These are phyloP conservation scores for Andinoacara biseriatus DNA, from an alignment of 2,113 vertebrate genomes.

Conservation along the genomic window DNA sequence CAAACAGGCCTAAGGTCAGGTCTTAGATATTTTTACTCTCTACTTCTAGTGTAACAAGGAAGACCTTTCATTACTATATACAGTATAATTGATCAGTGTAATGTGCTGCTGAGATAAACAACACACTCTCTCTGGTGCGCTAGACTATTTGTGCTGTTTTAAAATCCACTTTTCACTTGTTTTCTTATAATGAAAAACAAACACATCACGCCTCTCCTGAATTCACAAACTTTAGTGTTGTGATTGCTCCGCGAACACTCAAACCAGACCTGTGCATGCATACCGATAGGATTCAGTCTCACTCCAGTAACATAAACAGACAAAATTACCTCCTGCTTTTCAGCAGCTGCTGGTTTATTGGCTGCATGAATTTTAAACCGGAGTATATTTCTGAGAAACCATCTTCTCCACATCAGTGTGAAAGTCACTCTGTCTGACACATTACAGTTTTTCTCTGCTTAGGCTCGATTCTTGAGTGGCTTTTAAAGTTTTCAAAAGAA, in stretches of 20 bases:
- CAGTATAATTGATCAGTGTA: too few relatives aligned
- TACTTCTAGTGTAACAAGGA: too few relatives aligned
- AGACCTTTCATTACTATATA: too few relatives aligned
- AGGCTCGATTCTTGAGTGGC: neutral
- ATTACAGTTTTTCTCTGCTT: neutral
- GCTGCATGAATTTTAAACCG: neutral
- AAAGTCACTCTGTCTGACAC: neutral
- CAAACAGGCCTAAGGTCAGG: neutral
- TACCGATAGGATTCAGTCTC: neutral
- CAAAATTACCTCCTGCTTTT: neutral
- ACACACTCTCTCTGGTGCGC: too few relatives aligned
- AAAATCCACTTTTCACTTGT: neutral
- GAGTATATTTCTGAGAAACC: neutral
- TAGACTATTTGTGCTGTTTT: neutral
- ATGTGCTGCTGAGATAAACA: too few relatives aligned
- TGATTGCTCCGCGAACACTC: neutral
- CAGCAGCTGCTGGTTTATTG: neutral
- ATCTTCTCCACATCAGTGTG: neutral
- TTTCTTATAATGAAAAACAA: neutral
- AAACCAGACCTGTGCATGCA: neutral
- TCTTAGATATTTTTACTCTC: too few relatives aligned
- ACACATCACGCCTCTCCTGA: neutral
- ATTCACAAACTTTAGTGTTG: neutral
- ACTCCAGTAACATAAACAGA: neutral
- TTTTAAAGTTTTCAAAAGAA: neutral